Evolutionary conservation across 2,797 vertebrate species (phyloP), one percentile per base, ranked within the genome.

Genomic region (Sus cebifrons): DNA sequence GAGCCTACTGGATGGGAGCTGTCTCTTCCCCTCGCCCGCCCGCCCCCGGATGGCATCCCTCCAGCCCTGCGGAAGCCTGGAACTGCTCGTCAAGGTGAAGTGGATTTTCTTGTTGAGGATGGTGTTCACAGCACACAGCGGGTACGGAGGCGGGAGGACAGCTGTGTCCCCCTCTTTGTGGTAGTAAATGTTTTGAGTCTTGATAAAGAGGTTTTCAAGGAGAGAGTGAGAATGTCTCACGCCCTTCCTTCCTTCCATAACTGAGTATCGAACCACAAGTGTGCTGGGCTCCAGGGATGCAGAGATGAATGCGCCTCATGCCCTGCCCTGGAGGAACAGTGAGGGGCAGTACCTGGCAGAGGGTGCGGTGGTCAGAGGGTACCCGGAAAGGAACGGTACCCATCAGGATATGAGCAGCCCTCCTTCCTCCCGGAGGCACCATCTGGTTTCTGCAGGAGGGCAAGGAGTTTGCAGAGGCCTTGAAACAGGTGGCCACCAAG

Each of bases 51-150:
- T 68, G 2, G 1, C 16, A 64, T 87, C 73, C 52, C 11, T 87
- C 32, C 25, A 44, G 40, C n/a, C 17, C n/a, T 49, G 20, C 1
- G 20, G 73, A 68, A 70, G 23, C 18, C 40, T 58, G 60, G 13
- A 94, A 87, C 13, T 77, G 21, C 56, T 92, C 54, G 84, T 95
- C 15, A 5, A 70, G 20, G 62, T 84, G 58, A 93, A 94, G 52
- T 83, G 20, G 44, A 52, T 88, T 92, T 91, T 74, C 91, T 75
- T 87, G 75, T 89, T 70, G n/a, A 56, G 23, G 52, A 75, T 94
- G 10, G 65, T 49, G 15, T 87, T 95, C 85, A 3, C 27, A 58
- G 84, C 94, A 62, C 54, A 44, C 3, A 74, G 75, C 32, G 36
- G 4, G 9, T 82, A 15, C 11, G 56, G 65, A 58, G 29, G 44